Conservation (phyloP, 1,140 invertebrate species). For the Gonatopus flavifemur region DNA sequence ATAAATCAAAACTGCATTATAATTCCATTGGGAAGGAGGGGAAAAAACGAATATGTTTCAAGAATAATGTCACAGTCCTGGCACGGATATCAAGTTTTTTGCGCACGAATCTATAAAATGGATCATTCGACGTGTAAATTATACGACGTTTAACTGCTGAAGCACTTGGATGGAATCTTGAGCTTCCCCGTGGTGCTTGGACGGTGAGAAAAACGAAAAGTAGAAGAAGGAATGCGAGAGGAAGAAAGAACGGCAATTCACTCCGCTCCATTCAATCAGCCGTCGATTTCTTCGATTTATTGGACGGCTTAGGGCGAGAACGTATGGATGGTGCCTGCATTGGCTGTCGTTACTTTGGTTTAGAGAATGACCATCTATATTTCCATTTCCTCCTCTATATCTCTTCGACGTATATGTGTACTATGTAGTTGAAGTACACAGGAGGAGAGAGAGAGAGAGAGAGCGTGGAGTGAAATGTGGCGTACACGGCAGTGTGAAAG, state of each 20-base stretch:
- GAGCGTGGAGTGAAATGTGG: too few relatives aligned
- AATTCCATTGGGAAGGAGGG: too few relatives aligned
- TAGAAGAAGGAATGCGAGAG: not conserved
- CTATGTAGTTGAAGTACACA: not conserved
- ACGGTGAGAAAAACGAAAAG: not conserved
- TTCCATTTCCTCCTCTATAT: constrained; percentile 7
- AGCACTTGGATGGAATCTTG: constrained; percentile 17
- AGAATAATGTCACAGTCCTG: too few relatives aligned
- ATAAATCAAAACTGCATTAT: too few relatives aligned
- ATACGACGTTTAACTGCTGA: constrained; percentile 34
- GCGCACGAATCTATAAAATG: too few relatives aligned
- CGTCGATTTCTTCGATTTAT: constrained; percentile 48
- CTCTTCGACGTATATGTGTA: not conserved
- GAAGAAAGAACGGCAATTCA: constrained; percentile 35
- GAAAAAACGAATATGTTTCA: too few relatives aligned
- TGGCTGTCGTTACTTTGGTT: constrained; percentile 41
- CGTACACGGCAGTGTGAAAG: too few relatives aligned
- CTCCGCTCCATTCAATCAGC: constrained; percentile 47
- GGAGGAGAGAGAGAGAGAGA: not conserved
- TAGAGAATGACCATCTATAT: constrained; percentile 39
- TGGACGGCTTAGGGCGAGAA: constrained; percentile 33
- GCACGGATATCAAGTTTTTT: too few relatives aligned
- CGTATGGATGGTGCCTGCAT: constrained; percentile 33
- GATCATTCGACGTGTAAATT: constrained; percentile 28
- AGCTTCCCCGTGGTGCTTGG: constrained; percentile 13